Evolutionary conservation across 2,797 vertebrate genomes (phyloP), one percentile per base, ranked within the genome.

Genomic region (Anabacerthia variegaticeps): DNA sequence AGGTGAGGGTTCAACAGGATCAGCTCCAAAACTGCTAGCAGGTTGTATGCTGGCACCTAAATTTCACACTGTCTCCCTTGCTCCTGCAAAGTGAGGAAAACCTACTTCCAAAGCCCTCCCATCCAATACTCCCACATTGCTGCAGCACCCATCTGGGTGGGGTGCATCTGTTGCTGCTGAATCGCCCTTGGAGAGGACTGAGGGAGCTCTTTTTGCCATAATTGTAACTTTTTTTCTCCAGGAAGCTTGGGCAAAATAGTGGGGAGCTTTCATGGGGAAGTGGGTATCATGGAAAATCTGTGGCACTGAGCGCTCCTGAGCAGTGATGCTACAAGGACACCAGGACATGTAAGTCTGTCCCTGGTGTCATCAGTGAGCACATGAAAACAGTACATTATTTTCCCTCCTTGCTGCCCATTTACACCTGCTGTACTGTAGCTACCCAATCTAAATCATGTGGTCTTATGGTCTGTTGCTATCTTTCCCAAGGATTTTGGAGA

Each of bases 11-110:
- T 88, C 36, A 36, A 3, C 0, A 2, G 24, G 37, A 76, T 68
- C 23, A 39, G 15, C 36, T 72, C 18, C 2, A 3, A 49, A 77
- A 56, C 9, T 49, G 41, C 32, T 51, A 65, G 14, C 0, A 0
- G 20, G 15, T 15, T 85, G 7, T 32, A 41, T 18, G 17, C 21
- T 63, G 39, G 39, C 18, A n/a, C 14, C 32, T 59, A 3, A 19
- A 76, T 82, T 37, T 83, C 72, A 39, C 32, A 18, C 9, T 10
- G 5, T 49, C 28, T 77, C 20, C 12, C 13, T 62, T 34, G 22
- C 22, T 75, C 41, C 32, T 82, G 18, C n/a, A 56, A 72, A 75
- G 15, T 3, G 20, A 75, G 23, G 44, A 81, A 62, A 62, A 43
- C 23, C 15, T 30, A 4, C 32, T 87, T 55, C 41, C 58, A 85